phyloP scores from a whole-genome alignment of 2,888 invertebrate genomes.

The Cremastinae sp. region DNA sequence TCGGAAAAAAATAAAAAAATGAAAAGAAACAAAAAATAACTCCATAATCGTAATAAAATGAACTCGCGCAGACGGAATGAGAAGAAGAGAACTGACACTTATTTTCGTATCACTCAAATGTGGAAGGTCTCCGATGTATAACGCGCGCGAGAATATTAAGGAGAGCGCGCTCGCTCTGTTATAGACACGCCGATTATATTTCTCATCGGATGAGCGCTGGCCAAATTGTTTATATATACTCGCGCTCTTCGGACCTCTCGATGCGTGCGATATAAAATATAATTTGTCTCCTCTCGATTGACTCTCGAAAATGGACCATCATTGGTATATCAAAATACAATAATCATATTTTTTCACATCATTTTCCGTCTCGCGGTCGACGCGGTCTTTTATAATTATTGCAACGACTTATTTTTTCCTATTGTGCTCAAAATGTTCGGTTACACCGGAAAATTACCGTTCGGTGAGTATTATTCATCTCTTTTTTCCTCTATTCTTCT shows the following conservation, averaged over 20 bases:
- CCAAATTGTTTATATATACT: conserved; percentile 8
- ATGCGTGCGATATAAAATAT: background rate
- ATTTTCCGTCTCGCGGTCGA: background rate
- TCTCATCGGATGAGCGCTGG: conserved; percentile 27
- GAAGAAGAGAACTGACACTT: conserved; percentile 24
- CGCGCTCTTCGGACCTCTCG: background rate
- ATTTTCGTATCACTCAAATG: conserved; percentile 14
- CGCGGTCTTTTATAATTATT: no score
- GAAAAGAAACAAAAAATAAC: background rate
- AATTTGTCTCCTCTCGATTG: background rate
- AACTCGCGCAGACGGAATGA: conserved; percentile 4
- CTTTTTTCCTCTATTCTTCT: background rate
- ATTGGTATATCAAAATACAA: background rate
- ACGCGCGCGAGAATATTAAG: conserved; percentile 12
- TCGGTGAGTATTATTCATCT: conserved; percentile 40
- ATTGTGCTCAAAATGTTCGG: conserved; percentile 42
- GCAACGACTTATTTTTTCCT: no score
- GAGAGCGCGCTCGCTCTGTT: conserved; percentile 31
- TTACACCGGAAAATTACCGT: conserved; percentile 42
- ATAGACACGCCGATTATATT: conserved; percentile 40
- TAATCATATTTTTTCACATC: background rate
- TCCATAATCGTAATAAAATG: conserved; percentile 30
- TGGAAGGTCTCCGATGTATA: conserved; percentile 12
- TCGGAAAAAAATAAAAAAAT: conserved; percentile 6
- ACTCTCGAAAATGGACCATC: background rate